These are phyloP conservation scores for Silurus lanzhouensis DNA, from an alignment of 2,797 vertebrate species.

Conservation along the genomic window DNA sequence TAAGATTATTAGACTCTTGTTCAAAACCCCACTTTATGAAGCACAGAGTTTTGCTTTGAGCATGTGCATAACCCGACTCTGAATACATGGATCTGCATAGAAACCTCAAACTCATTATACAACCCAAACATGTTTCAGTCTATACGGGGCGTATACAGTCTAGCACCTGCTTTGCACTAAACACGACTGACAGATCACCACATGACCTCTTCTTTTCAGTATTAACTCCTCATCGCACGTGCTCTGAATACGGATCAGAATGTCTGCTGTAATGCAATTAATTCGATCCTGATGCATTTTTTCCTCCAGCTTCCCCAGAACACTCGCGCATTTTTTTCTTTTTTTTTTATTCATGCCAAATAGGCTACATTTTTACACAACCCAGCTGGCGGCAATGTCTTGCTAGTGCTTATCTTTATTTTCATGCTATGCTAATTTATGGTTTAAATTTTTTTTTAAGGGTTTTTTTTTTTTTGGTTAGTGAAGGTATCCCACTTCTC, in stretches of 20 bases:
- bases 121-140: too few relatives aligned
- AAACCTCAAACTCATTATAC: background rate
- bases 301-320: background rate
- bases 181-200: background rate
- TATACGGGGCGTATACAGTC: too few relatives aligned
- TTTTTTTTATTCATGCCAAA: background rate
- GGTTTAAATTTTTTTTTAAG: background rate
- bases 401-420: background rate
- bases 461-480: background rate
- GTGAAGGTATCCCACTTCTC: too few relatives aligned
- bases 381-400: background rate
- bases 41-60: background rate
- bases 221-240: too few relatives aligned
- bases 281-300: background rate
- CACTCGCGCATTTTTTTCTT: background rate
- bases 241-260: background rate
- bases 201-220: background rate
- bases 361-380: background rate
- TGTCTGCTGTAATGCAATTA: background rate
- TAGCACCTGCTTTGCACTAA: background rate
- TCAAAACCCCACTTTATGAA: too few relatives aligned
- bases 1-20: background rate
- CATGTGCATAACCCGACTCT: too few relatives aligned
- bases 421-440: background rate
- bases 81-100: background rate